Base-by-base conservation (phyloP, 1,140 invertebrate genomes). In the Drosophila eugracilis region DNA sequence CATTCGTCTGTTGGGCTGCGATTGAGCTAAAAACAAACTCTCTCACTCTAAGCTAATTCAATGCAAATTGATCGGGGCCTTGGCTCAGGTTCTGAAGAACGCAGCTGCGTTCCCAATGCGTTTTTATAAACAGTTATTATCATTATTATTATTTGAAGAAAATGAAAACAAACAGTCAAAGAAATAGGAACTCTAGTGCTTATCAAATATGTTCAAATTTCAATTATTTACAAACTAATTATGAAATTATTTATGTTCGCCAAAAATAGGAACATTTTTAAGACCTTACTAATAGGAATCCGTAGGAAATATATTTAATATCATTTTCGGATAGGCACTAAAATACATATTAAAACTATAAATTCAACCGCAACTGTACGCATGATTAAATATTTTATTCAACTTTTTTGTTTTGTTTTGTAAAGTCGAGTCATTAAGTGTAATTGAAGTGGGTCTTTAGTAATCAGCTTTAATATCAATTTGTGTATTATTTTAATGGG, bases 41-140 rank as follows among this genome's bases (percentile, higher is more conserved):
- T 50, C 32, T 62, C 55, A 50, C 34, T 41, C 24, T 7, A 12
- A 30, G 48, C 21, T 75, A 65, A 84, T 84, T 84, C 59, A 79
- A 84, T 84, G 80, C 76, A 86, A 84, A 84, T 84, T 54, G 45
- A 59, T 67, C 57, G 17, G 37, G 19, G 34, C 79, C 79, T 84
- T 84, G 80, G 47, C 47, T 53, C 22, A 21, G 28, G 78, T 32
- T 49, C 55, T 41, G 34, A 62, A 73, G 57, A 73, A 41, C 42
- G 26, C 47, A 24, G 39, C 22, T 17, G 44, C 3, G 30, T 67
- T 52, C 45, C 47, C 60, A 67, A 30, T n/a, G 34, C 4, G 17
- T 17, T 6, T 15, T 17, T 15, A 17, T 2, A 17, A 17, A 17
- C 15, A 3, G 2, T 9, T 17, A 4, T 10, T 17, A 17, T 9